Percentiles rank a stretch among this genome's conserved stretches.
Evolutionary conservation across 2,888 invertebrate species (phyloP).

Genomic region (Esperia sulphurella): DNA sequence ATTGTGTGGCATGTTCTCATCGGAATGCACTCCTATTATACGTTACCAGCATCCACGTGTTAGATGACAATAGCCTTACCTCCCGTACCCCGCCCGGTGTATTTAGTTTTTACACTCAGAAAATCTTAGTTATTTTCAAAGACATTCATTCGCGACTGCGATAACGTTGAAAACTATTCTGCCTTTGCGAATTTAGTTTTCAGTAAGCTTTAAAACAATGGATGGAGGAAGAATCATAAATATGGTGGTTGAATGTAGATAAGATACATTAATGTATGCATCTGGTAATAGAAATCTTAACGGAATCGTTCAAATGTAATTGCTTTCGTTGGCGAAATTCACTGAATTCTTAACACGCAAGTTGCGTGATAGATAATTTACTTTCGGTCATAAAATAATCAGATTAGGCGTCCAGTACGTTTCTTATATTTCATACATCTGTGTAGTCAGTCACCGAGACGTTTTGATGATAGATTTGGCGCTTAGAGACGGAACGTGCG

Average conservation of each 20-base stretch:
- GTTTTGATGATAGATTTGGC: conserved; percentile 11
- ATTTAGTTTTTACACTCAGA: background rate
- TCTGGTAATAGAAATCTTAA: conserved; percentile 7
- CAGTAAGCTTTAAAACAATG: too few relatives aligned
- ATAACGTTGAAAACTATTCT: too few relatives aligned
- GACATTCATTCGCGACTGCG: too few relatives aligned
- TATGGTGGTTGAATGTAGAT: too few relatives aligned
- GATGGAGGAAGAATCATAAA: too few relatives aligned
- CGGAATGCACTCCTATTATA: conserved; percentile 70
- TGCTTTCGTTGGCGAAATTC: conserved; percentile 22
- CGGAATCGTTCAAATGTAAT: conserved; percentile 1
- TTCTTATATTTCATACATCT: background rate
- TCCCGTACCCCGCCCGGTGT: background rate
- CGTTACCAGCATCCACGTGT: conserved; percentile 53
- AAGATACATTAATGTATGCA: background rate
- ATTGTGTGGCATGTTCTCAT: conserved; percentile 63
- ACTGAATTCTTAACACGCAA: conserved; percentile 23
- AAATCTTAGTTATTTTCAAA: too few relatives aligned
- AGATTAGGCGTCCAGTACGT: background rate
- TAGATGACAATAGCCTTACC: background rate
- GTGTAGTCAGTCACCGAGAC: background rate
- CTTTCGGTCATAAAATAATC: conserved; percentile 29
- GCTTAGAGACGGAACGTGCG: conserved; percentile 33
- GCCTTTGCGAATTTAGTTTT: too few relatives aligned
- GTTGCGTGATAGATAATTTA: conserved; percentile 17